Percentiles rank a stretch among this genome's conserved stretches.
phyloP scores from a whole-genome alignment of 2,113 vertebrate species.

The Cyanoramphus novaezelandiae region DNA sequence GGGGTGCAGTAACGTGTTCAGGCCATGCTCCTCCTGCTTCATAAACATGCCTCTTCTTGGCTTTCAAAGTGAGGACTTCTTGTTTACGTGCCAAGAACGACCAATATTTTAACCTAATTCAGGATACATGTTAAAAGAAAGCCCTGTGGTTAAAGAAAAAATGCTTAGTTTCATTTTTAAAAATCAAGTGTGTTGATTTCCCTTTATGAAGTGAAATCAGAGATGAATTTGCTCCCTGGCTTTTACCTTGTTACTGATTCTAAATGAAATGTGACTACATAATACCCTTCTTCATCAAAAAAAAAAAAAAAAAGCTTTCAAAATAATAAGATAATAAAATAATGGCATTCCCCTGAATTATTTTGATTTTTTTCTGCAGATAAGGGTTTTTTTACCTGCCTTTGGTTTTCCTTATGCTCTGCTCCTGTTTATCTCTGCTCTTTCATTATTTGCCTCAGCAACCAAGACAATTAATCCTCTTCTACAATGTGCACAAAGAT shows the following conservation, averaged over 20 bases:
- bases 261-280: background rate
- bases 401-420: background rate
- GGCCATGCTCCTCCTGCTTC: background rate
- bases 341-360: background rate
- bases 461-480: background rate
- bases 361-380: background rate
- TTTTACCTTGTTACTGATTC: background rate
- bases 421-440: background rate
- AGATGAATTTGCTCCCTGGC: background rate
- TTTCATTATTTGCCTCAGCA: background rate
- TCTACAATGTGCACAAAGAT: background rate
- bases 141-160: background rate
- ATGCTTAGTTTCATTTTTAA: background rate
- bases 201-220: background rate
- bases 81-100: background rate
- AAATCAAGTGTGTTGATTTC: background rate
- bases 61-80: background rate
- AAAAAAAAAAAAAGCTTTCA: background rate
- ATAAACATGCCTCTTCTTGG: background rate
- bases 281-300: background rate
- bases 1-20: accelerated
- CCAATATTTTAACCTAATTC: background rate
- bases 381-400: background rate
- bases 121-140: background rate
- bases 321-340: background rate